Evolutionary conservation across 1,140 invertebrate species (phyloP), one percentile per base, ranked within the genome.

Genomic region (Pseudomyrmex sp.): DNA sequence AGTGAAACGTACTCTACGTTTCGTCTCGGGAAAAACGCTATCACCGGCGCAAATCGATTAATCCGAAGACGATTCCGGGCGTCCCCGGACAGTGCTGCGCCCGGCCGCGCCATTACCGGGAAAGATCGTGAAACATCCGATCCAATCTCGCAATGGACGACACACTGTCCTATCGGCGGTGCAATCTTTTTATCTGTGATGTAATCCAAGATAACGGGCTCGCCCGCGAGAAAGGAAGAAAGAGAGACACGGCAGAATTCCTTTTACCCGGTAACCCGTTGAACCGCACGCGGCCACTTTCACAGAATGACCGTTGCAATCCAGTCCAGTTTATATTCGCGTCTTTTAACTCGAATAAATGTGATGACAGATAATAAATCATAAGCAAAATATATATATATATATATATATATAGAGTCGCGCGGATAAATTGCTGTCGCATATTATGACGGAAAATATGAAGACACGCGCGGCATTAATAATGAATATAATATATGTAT

Each of bases 171-270:
- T 46, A 50, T 69, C 77, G 50, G 26, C 44, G 72, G 52, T 46
- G 86, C 83, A 82, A 88, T 88, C 87, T 89, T 89, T 80, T 88
- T 72, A 83, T 75, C 73, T 65, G 66, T 44, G 72, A 88, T 85
- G 82, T 82, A 88, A 88, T 88, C 86, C 72, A 23, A 63, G 83
- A 82, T 85, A 87, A 85, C 80, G 73, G 46, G 72, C n/a, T 44
- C 46, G 18, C 10, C n/a, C 35, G 35, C 12, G 5, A 8, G 56
- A 68, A 2, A n/a, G 46, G 20, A 54, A 84, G 2, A 80, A 26
- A 52, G 54, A 26, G 46, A 54, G 50, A 52, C 10, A 52, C 13
- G 13, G 50, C 18, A 56, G 62, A 82, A 73, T 66, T 88, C 83
- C 76, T 85, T 84, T 85, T 83, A 88, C 79, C 84, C 20, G 68